Percentiles rank a stretch among this genome's conserved stretches.
These are phyloP conservation scores for Stenolophus ochropezus DNA, from an alignment of 2,888 invertebrate species.

Conservation along the genomic window DNA sequence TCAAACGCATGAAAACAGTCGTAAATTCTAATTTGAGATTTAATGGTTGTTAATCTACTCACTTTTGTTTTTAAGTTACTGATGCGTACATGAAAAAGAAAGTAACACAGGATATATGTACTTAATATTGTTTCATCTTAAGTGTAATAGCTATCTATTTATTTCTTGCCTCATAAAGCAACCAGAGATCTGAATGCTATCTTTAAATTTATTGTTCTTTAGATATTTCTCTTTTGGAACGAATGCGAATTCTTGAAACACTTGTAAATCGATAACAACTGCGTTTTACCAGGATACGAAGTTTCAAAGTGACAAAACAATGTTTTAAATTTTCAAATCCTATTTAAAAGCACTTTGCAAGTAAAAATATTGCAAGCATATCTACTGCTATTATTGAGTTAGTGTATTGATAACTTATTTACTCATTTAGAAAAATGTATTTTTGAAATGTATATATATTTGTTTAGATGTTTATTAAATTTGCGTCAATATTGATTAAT, in stretches of 20 bases:
- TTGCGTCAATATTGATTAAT: no score
- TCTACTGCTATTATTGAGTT: not conserved
- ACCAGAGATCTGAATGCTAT: not conserved
- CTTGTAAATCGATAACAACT: not conserved
- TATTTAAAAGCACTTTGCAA: not conserved
- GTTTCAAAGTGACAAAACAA: not conserved
- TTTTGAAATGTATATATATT: no score
- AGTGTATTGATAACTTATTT: no score
- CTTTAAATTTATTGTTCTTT: not conserved
- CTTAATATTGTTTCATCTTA: slow-evolving; percentile 2
- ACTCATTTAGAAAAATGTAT: not conserved
- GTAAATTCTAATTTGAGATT: slow-evolving; percentile 32
- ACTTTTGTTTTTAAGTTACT: slow-evolving; percentile 38
- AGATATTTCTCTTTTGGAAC: not conserved
- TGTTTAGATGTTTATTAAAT: no score
- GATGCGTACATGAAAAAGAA: slow-evolving; percentile 31
- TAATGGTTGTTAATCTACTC: slow-evolving; percentile 24
- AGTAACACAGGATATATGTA: slow-evolving; percentile 28
- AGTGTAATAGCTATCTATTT: slow-evolving; percentile 8
- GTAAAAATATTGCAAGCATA: not conserved
- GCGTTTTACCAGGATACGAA: not conserved
- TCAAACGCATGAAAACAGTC: not conserved
- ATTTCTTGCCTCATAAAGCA: slow-evolving; percentile 12
- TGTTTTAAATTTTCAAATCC: not conserved
- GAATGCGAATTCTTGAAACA: not conserved